Evolutionary conservation across 2,797 vertebrate genomes (phyloP), one percentile per base, ranked within the genome.

Genomic region (Xenops minutus): DNA sequence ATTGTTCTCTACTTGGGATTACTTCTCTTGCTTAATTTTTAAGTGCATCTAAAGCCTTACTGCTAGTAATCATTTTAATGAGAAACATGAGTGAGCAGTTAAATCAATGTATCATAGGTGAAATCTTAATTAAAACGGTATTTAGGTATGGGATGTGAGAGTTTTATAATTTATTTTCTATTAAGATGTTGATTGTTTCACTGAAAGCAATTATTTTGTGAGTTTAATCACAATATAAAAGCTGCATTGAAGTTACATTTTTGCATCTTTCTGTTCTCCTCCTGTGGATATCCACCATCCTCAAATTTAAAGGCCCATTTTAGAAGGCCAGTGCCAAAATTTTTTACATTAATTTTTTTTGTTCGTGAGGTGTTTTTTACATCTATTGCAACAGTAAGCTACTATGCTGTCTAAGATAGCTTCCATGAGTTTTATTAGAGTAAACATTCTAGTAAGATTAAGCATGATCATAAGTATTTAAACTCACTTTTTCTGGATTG

Each of bases 21-120:
- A 66, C 34, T 82, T 82, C n/a, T 78, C 46, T 78, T 52, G 34
- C 74, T 89, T 74, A 76, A 71, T 89, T 95, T 93, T 83, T 83
- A 92, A 94, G 64, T 86, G 79, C 62, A 0, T 6, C 37, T 74
- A n/a, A 92, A 93, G 54, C 89, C 1, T 7, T 74, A 36, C 61
- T 77, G 49, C 55, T 74, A 85, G 83, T 79, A 92, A 95, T 94
- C 30, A 97, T 97, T 95, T 95, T 96, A 95, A 96, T 94, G 67
- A 95, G 37, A 69, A 41, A 69, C 12, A 29, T 89, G 72, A 92
- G 26, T 79, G 54, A 97, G 85, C 39, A 83, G 87, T 37, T 85
- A 85, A 91, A 91, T 93, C 93, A 95, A 92, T 82, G 73, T 86
- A 96, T 96, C 2, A 0, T 83, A 77, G 75, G 92, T 88, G 74